A percentile compares a stretch with the other conserved stretches of the same genome.
Conservation (phyloP, 2,888 invertebrate species). For the Automeris io region DNA sequence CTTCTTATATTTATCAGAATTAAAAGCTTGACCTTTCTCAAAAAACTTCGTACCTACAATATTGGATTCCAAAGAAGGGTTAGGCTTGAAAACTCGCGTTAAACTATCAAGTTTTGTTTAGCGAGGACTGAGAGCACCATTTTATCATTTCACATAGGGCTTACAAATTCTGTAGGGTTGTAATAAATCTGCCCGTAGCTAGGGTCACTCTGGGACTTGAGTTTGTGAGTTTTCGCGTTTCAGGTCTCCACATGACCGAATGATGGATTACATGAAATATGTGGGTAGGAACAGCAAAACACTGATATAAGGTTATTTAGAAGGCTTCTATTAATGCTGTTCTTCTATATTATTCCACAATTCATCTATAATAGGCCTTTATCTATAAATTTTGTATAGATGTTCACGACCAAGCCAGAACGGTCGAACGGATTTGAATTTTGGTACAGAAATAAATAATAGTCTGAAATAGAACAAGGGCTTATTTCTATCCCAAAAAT, state of each 20-base stretch:
- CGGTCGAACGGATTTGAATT: too few relatives aligned
- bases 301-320: too few relatives aligned
- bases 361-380: too few relatives aligned
- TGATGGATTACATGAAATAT: too few relatives aligned
- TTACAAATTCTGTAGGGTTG: conserved; percentile 32
- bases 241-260: background rate
- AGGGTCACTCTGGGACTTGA: conserved; percentile 16
- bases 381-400: too few relatives aligned
- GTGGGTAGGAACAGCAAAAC: too few relatives aligned
- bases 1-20: background rate
- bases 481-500: too few relatives aligned
- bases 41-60: conserved; percentile 7
- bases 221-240: conserved; percentile 16
- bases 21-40: background rate
- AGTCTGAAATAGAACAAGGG: too few relatives aligned
- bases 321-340: too few relatives aligned
- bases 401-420: too few relatives aligned
- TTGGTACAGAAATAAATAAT: too few relatives aligned
- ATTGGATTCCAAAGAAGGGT: conserved; percentile 8
- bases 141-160: conserved; percentile 34
- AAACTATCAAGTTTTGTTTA: conserved; percentile 41
- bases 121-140: conserved; percentile 16
- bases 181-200: conserved; percentile 30
- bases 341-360: too few relatives aligned
- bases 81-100: conserved; percentile 18